Evolutionary conservation across 2,888 invertebrate genomes (phyloP).

Genomic region (Polydrusus tereticollis): DNA sequence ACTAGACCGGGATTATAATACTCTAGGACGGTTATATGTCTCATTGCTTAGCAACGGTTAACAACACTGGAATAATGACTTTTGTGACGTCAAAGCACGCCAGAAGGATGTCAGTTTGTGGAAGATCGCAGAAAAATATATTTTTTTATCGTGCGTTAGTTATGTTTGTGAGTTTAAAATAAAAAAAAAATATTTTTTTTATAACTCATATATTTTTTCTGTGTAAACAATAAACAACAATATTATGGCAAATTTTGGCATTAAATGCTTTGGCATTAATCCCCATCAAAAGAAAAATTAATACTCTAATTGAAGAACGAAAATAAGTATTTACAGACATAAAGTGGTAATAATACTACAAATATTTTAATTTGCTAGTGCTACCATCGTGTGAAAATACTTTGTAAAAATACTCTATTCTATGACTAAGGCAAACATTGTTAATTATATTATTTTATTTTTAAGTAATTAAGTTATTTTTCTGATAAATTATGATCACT

Average conservation of each 20-base stretch:
- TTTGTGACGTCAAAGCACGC: too few species aligned
- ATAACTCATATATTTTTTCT: conserved; percentile 59
- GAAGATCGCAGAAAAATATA: too few species aligned
- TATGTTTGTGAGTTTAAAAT: not conserved
- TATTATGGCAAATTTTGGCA: conserved; percentile 68
- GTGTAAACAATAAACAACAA: conserved; percentile 64
- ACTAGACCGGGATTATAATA: too few species aligned
- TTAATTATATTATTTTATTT: conserved; percentile 56
- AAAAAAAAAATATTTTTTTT: conserved; percentile 19
- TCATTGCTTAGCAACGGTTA: too few species aligned
- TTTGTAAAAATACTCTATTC: conserved; percentile 67
- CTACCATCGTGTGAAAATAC: conserved; percentile 65
- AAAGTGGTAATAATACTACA: conserved; percentile 58
- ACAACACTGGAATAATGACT: too few species aligned
- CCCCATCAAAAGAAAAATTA: conserved; percentile 59
- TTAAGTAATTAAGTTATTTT: conserved; percentile 54
- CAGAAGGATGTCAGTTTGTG: too few species aligned
- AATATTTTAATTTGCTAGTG: conserved; percentile 52
- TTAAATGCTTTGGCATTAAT: conserved; percentile 69
- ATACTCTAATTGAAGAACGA: conserved; percentile 58
- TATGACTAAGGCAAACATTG: conserved; percentile 63
- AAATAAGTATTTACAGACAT: conserved; percentile 57
- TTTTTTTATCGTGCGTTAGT: too few species aligned
- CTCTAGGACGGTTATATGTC: too few species aligned
- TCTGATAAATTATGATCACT: conserved; percentile 60